A percentile compares a stretch with the other conserved stretches of the same genome.
Conservation (phyloP, 2,888 invertebrate genomes). For the Netelia melanura region DNA sequence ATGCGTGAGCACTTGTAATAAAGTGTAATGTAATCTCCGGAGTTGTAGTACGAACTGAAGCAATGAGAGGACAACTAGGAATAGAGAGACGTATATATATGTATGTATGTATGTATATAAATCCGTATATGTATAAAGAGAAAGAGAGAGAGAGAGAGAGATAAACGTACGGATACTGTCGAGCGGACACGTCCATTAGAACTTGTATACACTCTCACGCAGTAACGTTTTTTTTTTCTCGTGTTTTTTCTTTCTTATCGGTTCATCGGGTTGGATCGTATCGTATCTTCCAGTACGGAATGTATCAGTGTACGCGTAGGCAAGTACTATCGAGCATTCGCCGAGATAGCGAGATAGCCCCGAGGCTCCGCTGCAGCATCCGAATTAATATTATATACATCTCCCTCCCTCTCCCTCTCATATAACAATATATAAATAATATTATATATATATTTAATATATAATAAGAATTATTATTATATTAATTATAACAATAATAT, state of each 20-base stretch:
- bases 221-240: background rate
- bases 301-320: background rate
- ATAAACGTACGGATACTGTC: slow-evolving; percentile 47
- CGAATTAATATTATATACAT: background rate
- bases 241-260: slow-evolving; percentile 29
- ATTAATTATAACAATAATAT: too few relatives aligned
- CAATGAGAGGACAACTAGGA: slow-evolving; percentile 1
- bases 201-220: slow-evolving; percentile 36
- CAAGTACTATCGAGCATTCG: background rate
- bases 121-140: background rate
- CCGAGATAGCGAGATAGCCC: slow-evolving; percentile 7
- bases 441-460: too few relatives aligned
- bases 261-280: slow-evolving; percentile 51
- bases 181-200: slow-evolving; percentile 54
- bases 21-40: slow-evolving; percentile 56
- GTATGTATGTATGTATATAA: too few relatives aligned
- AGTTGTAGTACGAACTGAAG: slow-evolving; percentile 19
- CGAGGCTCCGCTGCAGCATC: background rate
- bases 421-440: too few relatives aligned
- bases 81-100: background rate
- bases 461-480: too few relatives aligned
- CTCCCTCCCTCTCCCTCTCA: too few relatives aligned
- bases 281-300: slow-evolving; percentile 19
- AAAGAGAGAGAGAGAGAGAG: slow-evolving; percentile 20
- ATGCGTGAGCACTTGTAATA: slow-evolving; percentile 53